These are phyloP conservation scores for Apis mellifera DNA, from an alignment of 1,140 invertebrate species.

Conservation along the genomic window DNA sequence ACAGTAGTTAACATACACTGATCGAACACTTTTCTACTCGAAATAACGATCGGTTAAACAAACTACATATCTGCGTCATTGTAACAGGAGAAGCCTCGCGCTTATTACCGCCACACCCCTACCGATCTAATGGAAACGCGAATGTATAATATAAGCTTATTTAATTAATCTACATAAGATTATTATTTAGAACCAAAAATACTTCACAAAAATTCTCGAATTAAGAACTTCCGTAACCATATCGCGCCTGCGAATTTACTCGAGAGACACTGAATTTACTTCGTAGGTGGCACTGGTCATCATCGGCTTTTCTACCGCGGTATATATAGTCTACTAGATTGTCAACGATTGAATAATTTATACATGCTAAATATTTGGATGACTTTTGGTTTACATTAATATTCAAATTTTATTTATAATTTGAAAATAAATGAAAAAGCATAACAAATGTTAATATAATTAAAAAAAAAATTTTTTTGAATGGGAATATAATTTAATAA, in stretches of 20 bases:
- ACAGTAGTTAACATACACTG: slow-evolving; percentile 18
- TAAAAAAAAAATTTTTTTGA: no score
- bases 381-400: background rate
- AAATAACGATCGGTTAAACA: slow-evolving; percentile 56
- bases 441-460: background rate
- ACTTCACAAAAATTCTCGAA: background rate
- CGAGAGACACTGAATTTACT: slow-evolving; percentile 13
- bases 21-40: slow-evolving; percentile 17
- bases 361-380: no score
- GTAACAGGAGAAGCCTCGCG: slow-evolving; percentile 27
- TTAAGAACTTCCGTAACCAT: background rate
- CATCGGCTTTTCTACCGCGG: slow-evolving; percentile 24
- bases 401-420: background rate
- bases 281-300: slow-evolving; percentile 40
- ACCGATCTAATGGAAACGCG: background rate
- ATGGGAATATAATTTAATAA: background rate
- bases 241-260: slow-evolving; percentile 9
- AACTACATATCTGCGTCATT: slow-evolving; percentile 59
- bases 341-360: slow-evolving; percentile 1
- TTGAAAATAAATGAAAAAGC: background rate
- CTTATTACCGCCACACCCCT: slow-evolving; percentile 62
- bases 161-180: background rate
- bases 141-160: slow-evolving; percentile 28
- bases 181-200: background rate
- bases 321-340: slow-evolving; percentile 6